A percentile compares a stretch with the other conserved stretches of the same genome.
Conservation (phyloP, 2,113 vertebrate genomes). For the Aegotheles bennettii region DNA sequence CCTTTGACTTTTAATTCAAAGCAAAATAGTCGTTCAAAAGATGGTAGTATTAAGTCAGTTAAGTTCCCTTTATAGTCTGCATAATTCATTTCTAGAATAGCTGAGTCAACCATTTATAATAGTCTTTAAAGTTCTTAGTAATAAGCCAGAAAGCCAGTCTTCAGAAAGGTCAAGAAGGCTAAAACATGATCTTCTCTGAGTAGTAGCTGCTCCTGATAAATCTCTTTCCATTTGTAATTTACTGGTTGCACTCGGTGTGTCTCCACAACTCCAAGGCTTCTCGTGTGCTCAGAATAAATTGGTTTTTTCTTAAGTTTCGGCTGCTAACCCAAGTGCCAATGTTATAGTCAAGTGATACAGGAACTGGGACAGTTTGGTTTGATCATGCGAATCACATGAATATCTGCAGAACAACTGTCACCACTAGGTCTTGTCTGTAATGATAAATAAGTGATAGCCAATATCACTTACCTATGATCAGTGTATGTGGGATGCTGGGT, state of each 20-base stretch:
- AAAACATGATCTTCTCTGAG: not conserved
- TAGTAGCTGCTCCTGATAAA: constrained; percentile 17
- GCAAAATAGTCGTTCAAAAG: not conserved
- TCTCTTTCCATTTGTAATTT: constrained; percentile 29
- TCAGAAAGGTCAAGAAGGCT: constrained; percentile 10
- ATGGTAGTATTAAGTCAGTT: not conserved
- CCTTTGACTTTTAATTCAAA: constrained; percentile 31
- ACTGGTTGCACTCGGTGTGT: not conserved
- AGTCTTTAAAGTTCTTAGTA: constrained; percentile 34
- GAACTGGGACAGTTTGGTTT: not conserved
- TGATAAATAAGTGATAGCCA: not conserved
- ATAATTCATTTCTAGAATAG: constrained; percentile 40
- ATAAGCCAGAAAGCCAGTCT: constrained; percentile 18
- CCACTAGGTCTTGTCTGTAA: not conserved
- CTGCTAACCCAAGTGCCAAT: not conserved
- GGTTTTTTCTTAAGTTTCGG: not conserved
- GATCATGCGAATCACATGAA: accelerated
- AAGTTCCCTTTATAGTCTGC: constrained; percentile 19
- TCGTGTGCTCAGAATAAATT: not conserved
- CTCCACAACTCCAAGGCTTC: not conserved
- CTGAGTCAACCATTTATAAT: constrained; percentile 13
- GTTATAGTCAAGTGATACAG: not conserved
- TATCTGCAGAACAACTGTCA: not conserved
- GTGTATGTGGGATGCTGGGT: not conserved
- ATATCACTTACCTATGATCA: not conserved